phyloP scores from a whole-genome alignment of 2,888 invertebrate genomes.

The Pantelozetes paolii region DNA sequence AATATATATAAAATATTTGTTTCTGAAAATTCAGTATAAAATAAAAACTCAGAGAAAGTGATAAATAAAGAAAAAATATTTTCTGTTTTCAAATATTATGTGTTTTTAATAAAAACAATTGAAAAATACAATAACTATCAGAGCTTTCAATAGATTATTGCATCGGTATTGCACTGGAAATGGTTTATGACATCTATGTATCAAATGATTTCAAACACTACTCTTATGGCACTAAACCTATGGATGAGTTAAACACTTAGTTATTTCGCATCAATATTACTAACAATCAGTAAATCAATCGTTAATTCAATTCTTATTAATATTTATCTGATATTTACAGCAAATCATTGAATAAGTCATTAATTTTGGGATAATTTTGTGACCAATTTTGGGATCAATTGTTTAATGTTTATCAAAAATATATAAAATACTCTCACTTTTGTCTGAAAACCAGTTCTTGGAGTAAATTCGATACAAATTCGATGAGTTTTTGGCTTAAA shows the following conservation, averaged over 20 bases:
- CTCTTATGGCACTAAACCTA: conserved; percentile 22
- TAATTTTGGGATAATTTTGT: not conserved
- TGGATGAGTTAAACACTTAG: not conserved
- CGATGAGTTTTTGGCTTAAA: conserved; percentile 28
- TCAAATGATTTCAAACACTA: not conserved
- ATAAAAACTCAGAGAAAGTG: too few species aligned
- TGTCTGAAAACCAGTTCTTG: conserved; percentile 17
- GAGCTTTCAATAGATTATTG: conserved; percentile 20
- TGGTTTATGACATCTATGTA: not conserved
- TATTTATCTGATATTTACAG: conserved; percentile 17
- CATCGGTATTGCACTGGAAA: conserved; percentile 27
- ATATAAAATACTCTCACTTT: conserved; percentile 38
- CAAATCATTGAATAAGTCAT: not conserved
- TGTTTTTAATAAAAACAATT: not conserved
- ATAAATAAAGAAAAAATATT: too few species aligned
- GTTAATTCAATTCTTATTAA: not conserved
- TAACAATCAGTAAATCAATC: too few species aligned
- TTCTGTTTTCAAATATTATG: too few species aligned
- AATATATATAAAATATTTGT: not conserved
- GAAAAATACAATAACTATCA: conserved; percentile 7
- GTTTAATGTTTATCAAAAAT: conserved; percentile 34
- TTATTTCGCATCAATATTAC: conserved; percentile 33
- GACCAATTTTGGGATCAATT: conserved; percentile 16
- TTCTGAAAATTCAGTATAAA: not conserved
- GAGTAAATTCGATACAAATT: conserved; percentile 24